Evolutionary conservation across 2,888 invertebrate genomes (phyloP), one percentile per base, ranked within the genome.

Genomic region (Dexiosoma caninum): DNA sequence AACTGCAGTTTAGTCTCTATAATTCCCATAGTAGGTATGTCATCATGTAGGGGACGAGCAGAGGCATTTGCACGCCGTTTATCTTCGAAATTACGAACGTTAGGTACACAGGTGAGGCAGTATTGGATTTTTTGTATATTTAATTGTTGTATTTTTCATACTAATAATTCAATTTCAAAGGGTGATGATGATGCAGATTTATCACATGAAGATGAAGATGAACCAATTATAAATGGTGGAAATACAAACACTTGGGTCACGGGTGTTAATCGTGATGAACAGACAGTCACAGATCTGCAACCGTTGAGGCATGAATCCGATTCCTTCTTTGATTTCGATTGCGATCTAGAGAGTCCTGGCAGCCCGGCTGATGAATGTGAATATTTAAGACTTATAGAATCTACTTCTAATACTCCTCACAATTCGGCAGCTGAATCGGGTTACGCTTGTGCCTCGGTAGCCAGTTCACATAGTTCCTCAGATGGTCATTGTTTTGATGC

Each of bases 31-130:
- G 84, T 90, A 85, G 89, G 90, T 85, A 94, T 94, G 93, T 95
- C 95, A 93, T 95, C 95, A 89, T 96, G 95, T 89, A 93, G 95
- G 78, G 94, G 94, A 77, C 92, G 95, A 71, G 95, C 95, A 72
- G 95, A 95, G 88, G 94, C 95, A 76, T 95, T 96, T 90, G 95
- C 95, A 83, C 92, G 94, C 78, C 94, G 94, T 86, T 91, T 96
- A 82, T 95, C 95, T 87, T 93, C 94, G 71, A 93, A 95, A 82
- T 91, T 96, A 84, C 93, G 94, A 84, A 93, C 94, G 83, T 92
- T 95, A 83, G 94, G 95, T 76, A 91, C 92, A 71, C 91, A 84
- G 79, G 53, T 55, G 12, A 19, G 32, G 0, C 40, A 1, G 10
- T 2, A 1, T 16, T n/a, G 8, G 2, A 10, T 6, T 9, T 62